A percentile compares a stretch with the other conserved stretches of the same genome.
phyloP scores from a whole-genome alignment of 30 jellyfish, hydroid and myxozoan species.

The Mastigias papua region DNA sequence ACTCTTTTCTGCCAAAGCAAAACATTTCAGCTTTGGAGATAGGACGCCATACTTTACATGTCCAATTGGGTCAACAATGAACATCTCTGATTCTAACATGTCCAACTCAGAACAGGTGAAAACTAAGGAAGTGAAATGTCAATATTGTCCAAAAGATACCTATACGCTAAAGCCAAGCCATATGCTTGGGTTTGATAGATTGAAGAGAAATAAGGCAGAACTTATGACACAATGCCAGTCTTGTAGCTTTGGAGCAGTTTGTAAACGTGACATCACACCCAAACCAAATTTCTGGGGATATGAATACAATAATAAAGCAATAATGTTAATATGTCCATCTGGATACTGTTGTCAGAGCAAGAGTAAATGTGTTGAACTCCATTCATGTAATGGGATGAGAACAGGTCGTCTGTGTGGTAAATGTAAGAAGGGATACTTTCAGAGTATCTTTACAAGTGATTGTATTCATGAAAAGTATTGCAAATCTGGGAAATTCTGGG shows the following conservation, averaged over 20 bases:
- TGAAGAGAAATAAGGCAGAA: neutral
- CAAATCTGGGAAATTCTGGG: constrained; percentile 3
- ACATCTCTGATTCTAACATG: neutral
- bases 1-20: neutral
- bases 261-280: neutral
- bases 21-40: neutral
- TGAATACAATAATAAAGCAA: neutral
- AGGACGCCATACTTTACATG: neutral
- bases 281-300: constrained; percentile 33
- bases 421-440: neutral
- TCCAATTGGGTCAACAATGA: neutral
- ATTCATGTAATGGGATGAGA: constrained; percentile 19
- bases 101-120: neutral
- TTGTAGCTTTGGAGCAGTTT: no score
- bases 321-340: constrained; percentile 19
- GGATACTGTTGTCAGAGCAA: constrained; percentile 18
- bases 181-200: neutral
- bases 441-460: neutral
- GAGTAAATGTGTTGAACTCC: constrained; percentile 3
- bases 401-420: constrained; percentile 19
- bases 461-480: constrained; percentile 2
- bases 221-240: constrained; percentile 6
- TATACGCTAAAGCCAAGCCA: neutral
- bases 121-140: neutral
- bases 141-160: neutral